Percentiles rank a stretch among this genome's conserved stretches.
Conservation (phyloP, 2,113 vertebrate genomes). For the Toxotes chatareus region DNA sequence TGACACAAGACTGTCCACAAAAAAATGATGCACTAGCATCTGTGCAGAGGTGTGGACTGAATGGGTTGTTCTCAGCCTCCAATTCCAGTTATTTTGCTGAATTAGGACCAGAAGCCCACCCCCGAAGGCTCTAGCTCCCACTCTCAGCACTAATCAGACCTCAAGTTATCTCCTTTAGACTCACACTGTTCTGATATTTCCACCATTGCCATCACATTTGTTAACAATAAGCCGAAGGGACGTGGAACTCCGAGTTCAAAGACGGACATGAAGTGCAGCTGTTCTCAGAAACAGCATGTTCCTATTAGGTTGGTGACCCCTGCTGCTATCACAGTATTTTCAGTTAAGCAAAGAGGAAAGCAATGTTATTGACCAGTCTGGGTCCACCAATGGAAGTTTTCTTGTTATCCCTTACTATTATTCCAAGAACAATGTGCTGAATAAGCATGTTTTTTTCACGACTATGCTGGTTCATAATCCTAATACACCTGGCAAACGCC, state of each 20-base stretch:
- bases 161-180: background rate
- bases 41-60: background rate
- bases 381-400: background rate
- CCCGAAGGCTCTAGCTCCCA: background rate
- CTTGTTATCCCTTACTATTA: background rate
- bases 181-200: background rate
- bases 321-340: conserved; percentile 34
- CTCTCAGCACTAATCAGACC: conserved; percentile 6
- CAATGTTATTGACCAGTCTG: conserved; percentile 19
- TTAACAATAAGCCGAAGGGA: background rate
- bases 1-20: too few relatives aligned
- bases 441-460: background rate
- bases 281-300: conserved; percentile 25
- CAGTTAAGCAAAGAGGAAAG: conserved; percentile 32
- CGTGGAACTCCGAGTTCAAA: background rate
- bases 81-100: background rate
- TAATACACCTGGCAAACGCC: background rate
- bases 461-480: background rate
- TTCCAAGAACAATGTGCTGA: background rate
- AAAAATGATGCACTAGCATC: too few relatives aligned
- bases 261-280: background rate
- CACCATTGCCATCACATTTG: background rate
- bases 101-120: background rate
- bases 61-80: background rate
- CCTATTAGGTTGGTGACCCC: background rate